Evolutionary conservation across 2,113 vertebrate genomes (phyloP), one percentile per base, ranked within the genome.

Genomic region (Electrona antarctica): DNA sequence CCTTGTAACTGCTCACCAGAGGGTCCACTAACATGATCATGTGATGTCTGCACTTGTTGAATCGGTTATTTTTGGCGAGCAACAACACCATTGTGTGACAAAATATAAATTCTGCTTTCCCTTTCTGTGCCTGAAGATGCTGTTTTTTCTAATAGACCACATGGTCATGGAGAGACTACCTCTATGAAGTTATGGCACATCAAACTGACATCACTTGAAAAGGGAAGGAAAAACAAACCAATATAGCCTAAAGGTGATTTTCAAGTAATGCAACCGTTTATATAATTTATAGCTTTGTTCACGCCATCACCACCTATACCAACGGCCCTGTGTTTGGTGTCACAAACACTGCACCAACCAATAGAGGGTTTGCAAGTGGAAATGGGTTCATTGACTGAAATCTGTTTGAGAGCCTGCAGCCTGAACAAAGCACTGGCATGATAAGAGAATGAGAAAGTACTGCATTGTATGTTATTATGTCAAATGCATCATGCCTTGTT

Each of bases 371-470:
- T 8, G 13, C 0, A 7, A 76, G 64, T 56, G 52, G 58, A 4
- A 12, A 6, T 62, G 57, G 13, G 61, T 73, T 74, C 15, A 48
- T 61, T 49, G 28, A 79, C 47, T 49, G 2, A 63, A 60, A 67
- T 62, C 28, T 61, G 60, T 73, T 56, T 21, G 15, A 76, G 69
- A 67, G 82, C 77, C 79, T 86, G 80, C 76, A 81, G 78, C 83
- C 79, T 72, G 67, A 77, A 7, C 68, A 74, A 58, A 83, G 29
- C 47, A 72, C 69, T 0, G 33, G 88, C 89, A 92, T 90, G 89
- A 62, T 57, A 74, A 73, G 67, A 70, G 69, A 79, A 87, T 83
- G 69, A 61, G 57, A n/a, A 64, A 72, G 45, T 56, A 46, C 63
- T 52, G 50, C 9, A 15, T 58, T 65, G 55, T 69, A 81, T 69